Evolutionary conservation across 2,797 vertebrate genomes (phyloP).

Genomic region (Alauda arvensis): DNA sequence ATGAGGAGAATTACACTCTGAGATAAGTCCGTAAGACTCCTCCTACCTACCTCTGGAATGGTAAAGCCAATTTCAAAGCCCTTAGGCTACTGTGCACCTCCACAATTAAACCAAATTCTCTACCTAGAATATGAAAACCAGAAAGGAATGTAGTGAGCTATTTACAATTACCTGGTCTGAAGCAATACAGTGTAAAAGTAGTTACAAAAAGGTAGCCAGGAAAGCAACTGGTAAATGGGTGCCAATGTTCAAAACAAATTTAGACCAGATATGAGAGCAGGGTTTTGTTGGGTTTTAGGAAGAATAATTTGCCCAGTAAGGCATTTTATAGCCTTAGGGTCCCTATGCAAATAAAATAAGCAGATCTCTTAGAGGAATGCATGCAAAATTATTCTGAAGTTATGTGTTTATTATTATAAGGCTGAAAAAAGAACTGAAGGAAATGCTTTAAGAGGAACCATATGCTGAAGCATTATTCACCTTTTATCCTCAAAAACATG

Average conservation of each 20-base stretch:
- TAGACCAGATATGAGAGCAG: not conserved
- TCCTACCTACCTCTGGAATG: not conserved
- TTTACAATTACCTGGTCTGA: not conserved
- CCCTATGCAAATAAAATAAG: not conserved
- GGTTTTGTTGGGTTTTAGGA: not conserved
- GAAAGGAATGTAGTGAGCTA: not conserved
- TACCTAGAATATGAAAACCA: not conserved
- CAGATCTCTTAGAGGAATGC: conserved; percentile 10
- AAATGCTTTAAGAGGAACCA: conserved; percentile 43
- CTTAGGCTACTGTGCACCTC: not conserved
- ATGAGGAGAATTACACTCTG: not conserved
- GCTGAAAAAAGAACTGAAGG: not conserved
- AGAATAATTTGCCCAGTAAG: not conserved
- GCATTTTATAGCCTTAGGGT: not conserved
- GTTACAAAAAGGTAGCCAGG: not conserved
- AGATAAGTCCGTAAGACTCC: not conserved
- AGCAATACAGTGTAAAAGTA: not conserved
- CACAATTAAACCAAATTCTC: not conserved
- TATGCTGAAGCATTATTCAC: conserved; percentile 27
- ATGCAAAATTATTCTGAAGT: conserved; percentile 16
- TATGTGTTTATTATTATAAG: conserved; percentile 36
- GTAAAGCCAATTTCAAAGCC: not conserved
- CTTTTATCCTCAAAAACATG: conserved; percentile 17
- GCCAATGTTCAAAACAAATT: not conserved
- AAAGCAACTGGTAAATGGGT: not conserved